Conservation (phyloP, 2,888 invertebrate genomes). For the Andrena dorsata region DNA sequence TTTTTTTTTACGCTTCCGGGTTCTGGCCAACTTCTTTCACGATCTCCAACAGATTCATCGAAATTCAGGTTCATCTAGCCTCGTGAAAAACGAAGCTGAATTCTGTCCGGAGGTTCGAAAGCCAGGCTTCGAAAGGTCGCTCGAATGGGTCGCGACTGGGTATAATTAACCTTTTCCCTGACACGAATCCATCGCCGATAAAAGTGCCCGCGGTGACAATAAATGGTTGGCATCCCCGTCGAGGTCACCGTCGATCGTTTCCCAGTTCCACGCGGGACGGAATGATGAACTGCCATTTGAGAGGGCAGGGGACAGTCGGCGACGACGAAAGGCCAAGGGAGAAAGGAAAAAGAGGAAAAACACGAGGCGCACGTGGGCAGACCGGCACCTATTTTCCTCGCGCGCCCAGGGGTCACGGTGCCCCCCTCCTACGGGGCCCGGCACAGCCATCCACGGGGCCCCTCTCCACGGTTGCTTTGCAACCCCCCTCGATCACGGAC, state of each 20-base stretch:
- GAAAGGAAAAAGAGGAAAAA: conserved; percentile 58
- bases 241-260: conserved; percentile 58
- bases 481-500: conserved; percentile 68
- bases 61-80: too few species aligned
- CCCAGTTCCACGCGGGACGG: conserved; percentile 28
- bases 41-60: too few species aligned
- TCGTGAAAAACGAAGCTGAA: background rate
- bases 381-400: conserved; percentile 61
- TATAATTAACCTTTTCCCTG: conserved; percentile 58
- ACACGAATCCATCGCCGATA: conserved; percentile 58
- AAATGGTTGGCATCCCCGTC: conserved; percentile 47
- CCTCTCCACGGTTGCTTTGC: conserved; percentile 43
- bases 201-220: conserved; percentile 49
- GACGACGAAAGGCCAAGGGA: conserved; percentile 39
- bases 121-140: conserved; percentile 31
- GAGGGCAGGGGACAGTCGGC: conserved; percentile 39
- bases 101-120: background rate
- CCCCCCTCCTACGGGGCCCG: conserved; percentile 17
- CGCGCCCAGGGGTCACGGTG: conserved; percentile 57
- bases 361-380: conserved; percentile 59
- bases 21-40: background rate
- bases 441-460: background rate
- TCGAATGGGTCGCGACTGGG: conserved; percentile 49
- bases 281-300: conserved; percentile 44
- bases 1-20: conserved; percentile 2